phyloP scores from a whole-genome alignment of 1,140 invertebrate species.

The Pemphigus obesinymphae region DNA sequence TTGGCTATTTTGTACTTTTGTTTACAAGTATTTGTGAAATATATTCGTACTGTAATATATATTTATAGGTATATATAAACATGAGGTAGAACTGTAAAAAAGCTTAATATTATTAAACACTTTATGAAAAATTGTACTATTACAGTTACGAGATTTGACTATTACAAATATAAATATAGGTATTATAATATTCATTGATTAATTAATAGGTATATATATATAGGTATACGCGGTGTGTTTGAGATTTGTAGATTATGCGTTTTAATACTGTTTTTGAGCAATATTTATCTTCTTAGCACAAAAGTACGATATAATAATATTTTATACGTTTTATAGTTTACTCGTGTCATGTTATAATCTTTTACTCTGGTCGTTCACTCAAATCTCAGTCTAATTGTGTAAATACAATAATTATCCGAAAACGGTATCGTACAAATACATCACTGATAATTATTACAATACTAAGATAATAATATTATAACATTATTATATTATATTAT shows the following conservation, averaged over 20 bases:
- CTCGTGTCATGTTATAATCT: slow-evolving; percentile 23
- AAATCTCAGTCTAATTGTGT: slow-evolving; percentile 31
- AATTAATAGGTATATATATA: slow-evolving; percentile 24
- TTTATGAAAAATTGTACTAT: slow-evolving; percentile 40
- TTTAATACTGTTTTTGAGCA: slow-evolving; percentile 42
- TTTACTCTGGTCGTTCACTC: background rate
- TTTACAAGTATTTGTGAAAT: slow-evolving; percentile 40
- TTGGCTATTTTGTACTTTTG: slow-evolving; percentile 42
- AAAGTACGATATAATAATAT: slow-evolving; percentile 20
- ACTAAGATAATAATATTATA: background rate
- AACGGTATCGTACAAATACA: background rate
- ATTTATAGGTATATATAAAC: slow-evolving; percentile 22
- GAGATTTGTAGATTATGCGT: slow-evolving; percentile 20
- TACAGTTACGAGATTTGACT: slow-evolving; percentile 37
- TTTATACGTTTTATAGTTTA: background rate
- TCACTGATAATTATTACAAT: background rate
- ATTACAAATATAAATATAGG: slow-evolving; percentile 6
- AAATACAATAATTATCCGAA: too few relatives aligned
- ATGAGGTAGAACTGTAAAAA: slow-evolving; percentile 41
- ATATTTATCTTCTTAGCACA: slow-evolving; percentile 35
- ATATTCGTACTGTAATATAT: slow-evolving; percentile 26
- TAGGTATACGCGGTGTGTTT: slow-evolving; percentile 32
- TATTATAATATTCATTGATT: slow-evolving; percentile 6
- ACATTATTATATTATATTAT: background rate
- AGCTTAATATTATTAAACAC: slow-evolving; percentile 30